Conservation (phyloP, 2,797 vertebrate genomes). For the Mastacembelus armatus region DNA sequence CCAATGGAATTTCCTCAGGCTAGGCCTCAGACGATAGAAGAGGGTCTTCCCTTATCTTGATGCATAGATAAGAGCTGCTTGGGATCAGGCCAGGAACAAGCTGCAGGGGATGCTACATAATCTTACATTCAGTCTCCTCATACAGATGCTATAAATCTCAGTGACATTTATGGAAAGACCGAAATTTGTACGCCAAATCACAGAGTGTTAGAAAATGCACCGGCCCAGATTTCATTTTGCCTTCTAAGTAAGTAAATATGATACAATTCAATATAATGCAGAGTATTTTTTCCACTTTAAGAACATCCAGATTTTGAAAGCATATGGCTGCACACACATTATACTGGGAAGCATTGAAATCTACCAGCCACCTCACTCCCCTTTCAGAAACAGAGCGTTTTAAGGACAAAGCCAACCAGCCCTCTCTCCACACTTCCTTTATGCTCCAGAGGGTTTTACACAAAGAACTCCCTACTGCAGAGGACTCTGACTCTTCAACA, state of each 20-base stretch:
- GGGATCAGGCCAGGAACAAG: conserved; percentile 58
- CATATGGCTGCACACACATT: conserved; percentile 22
- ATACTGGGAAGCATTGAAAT: conserved; percentile 30
- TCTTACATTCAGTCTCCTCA: conserved; percentile 59
- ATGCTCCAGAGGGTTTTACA: conserved; percentile 47
- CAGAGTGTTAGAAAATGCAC: conserved; percentile 24
- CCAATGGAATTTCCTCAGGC: conserved; percentile 58
- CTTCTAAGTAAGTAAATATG: conserved; percentile 35
- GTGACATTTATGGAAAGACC: conserved; percentile 37
- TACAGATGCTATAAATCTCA: conserved; percentile 57
- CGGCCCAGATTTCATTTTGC: conserved; percentile 39
- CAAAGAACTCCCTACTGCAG: conserved; percentile 24
- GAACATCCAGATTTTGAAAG: conserved; percentile 27
- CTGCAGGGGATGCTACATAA: conserved; percentile 54
- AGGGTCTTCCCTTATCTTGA: conserved; percentile 70
- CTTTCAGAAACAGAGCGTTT: conserved; percentile 35
- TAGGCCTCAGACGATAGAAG: conserved; percentile 45
- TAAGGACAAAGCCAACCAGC: conserved; percentile 47
- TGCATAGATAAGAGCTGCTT: conserved; percentile 73
- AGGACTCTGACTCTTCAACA: conserved; percentile 43
- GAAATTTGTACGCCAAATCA: conserved; percentile 41
- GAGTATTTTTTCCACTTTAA: conserved; percentile 15
- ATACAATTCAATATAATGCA: conserved; percentile 3
- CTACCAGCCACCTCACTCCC: conserved; percentile 30
- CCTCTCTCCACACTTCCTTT: conserved; percentile 60